Evolutionary conservation across 2,888 invertebrate species (phyloP).

Genomic region (Drosophila demipolita): DNA sequence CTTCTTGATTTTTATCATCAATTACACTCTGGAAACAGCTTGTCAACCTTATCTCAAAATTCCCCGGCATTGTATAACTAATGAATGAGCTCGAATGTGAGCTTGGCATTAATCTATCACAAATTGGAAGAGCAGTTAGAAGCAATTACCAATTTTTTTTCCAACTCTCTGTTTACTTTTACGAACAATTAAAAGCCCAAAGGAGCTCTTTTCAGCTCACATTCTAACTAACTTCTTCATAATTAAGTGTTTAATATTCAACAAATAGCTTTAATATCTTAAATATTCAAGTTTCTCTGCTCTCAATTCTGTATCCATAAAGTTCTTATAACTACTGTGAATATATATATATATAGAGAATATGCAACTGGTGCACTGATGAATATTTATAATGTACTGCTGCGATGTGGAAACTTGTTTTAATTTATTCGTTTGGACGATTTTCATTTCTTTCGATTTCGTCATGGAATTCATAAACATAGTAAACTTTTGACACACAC

Average conservation of each 20-base stretch:
- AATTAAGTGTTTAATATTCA: neutral
- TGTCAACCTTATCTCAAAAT: neutral
- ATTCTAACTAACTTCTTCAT: neutral
- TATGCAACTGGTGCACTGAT: conserved; percentile 65
- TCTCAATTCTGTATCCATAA: neutral
- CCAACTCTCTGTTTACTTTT: neutral
- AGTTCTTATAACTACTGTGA: neutral
- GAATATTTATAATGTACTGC: conserved; percentile 66
- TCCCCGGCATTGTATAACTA: neutral
- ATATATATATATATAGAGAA: conserved; percentile 6
- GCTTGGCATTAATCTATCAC: neutral
- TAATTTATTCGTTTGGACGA: conserved; percentile 73
- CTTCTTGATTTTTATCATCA: too few species aligned
- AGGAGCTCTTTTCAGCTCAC: neutral
- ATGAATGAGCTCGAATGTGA: neutral
- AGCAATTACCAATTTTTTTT: neutral
- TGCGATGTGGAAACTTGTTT: conserved; percentile 47
- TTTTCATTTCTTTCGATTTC: conserved; percentile 75
- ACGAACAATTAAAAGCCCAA: neutral
- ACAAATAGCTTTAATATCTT: neutral
- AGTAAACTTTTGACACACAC: conserved; percentile 16
- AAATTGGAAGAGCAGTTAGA: neutral
- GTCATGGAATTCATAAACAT: conserved; percentile 50
- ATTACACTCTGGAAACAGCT: neutral
- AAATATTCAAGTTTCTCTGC: neutral